phyloP scores from a whole-genome alignment of 2,888 invertebrate genomes.

The Ceramica pisi region DNA sequence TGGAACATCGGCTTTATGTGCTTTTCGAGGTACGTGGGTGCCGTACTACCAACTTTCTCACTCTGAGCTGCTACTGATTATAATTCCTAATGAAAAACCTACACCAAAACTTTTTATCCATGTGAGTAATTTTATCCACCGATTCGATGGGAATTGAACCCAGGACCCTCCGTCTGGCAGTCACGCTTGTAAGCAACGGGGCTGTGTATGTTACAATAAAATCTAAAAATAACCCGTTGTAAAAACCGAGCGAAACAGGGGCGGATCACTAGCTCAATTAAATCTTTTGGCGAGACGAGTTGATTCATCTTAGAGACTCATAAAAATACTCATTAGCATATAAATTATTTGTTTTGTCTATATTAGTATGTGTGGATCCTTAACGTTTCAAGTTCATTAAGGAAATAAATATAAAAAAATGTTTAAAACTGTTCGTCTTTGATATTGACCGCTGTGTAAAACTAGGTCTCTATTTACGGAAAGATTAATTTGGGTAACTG shows the following conservation, averaged over 20 bases:
- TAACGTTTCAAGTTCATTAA: conserved; percentile 33
- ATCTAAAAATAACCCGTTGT: neutral
- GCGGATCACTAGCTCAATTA: neutral
- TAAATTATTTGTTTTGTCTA: conserved; percentile 52
- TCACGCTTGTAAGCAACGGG: no score
- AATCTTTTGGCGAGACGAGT: conserved; percentile 17
- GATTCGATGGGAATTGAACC: no score
- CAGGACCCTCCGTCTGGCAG: no score
- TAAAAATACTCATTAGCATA: conserved; percentile 51
- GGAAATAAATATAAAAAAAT: conserved; percentile 13
- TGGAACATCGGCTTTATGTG: no score
- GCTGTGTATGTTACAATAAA: no score
- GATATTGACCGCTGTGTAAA: conserved; percentile 32
- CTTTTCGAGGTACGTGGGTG: no score
- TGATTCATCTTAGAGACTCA: conserved; percentile 38
- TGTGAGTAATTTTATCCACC: no score
- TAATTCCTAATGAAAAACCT: no score
- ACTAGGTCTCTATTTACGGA: neutral
- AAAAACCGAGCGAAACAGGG: neutral
- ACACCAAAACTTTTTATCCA: no score
- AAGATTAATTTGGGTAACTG: conserved; percentile 1
- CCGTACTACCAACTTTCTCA: no score
- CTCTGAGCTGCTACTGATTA: no score
- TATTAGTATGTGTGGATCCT: conserved; percentile 18
- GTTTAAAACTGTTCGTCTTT: conserved; percentile 11